phyloP scores from a whole-genome alignment of 2,888 invertebrate species.

The Caenorhabditis becei region DNA sequence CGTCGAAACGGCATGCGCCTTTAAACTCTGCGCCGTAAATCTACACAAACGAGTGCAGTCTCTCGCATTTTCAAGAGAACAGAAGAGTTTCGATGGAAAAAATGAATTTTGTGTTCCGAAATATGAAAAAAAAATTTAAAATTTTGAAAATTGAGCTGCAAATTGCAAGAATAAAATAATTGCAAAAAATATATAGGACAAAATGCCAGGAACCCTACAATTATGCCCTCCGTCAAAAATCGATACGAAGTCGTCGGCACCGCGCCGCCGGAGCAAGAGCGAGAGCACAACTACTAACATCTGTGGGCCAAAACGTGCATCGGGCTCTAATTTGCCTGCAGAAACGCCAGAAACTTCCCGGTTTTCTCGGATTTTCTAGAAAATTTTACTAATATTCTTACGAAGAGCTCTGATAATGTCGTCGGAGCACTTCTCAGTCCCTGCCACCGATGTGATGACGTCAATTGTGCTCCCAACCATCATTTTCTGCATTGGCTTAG shows the following conservation, averaged over 20 bases:
- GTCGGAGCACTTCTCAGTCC: slow-evolving; percentile 69
- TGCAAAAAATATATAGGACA: neutral
- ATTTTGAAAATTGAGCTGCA: neutral
- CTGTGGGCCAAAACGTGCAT: slow-evolving; percentile 46
- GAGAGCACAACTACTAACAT: slow-evolving; percentile 44
- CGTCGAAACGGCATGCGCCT: slow-evolving; percentile 39
- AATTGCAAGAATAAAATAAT: neutral
- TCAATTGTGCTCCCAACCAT: slow-evolving; percentile 81
- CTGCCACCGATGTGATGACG: slow-evolving; percentile 77
- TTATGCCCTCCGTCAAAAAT: slow-evolving; percentile 30
- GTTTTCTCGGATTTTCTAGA: slow-evolving; percentile 3
- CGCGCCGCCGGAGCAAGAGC: slow-evolving; percentile 16
- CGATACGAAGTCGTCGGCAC: slow-evolving; percentile 54
- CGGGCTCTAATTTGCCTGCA: slow-evolving; percentile 35
- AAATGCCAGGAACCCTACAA: neutral
- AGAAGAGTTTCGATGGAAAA: slow-evolving; percentile 3
- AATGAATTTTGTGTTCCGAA: slow-evolving; percentile 9
- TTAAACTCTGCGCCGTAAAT: slow-evolving; percentile 56
- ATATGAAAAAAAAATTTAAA: slow-evolving; percentile 5
- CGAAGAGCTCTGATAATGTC: slow-evolving; percentile 28
- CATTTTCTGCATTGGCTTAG: slow-evolving; percentile 80
- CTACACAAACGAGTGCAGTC: slow-evolving; percentile 26
- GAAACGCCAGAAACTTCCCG: slow-evolving; percentile 6
- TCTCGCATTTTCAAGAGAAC: neutral
- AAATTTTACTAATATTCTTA: neutral